A percentile compares a stretch with the other conserved stretches of the same genome.
These are phyloP conservation scores for Drosophila sp. DNA, from an alignment of 1,140 invertebrate species.

Conservation along the genomic window DNA sequence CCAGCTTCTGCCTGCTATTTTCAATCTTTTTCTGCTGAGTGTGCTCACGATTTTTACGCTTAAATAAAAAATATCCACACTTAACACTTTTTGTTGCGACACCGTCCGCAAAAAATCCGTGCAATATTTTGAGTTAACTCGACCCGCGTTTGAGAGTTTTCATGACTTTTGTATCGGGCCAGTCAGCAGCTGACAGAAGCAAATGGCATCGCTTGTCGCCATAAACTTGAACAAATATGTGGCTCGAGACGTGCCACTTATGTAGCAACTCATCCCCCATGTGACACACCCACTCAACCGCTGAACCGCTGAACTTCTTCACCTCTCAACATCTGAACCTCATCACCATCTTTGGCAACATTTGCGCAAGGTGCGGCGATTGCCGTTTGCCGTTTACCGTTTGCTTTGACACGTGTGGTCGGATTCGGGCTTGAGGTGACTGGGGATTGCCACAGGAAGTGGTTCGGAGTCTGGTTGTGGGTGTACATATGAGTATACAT, in stretches of 20 bases:
- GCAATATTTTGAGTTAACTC: constrained; percentile 49
- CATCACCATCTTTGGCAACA: constrained; percentile 54
- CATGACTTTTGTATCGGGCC: constrained; percentile 79
- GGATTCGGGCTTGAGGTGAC: constrained; percentile 37
- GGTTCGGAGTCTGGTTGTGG: constrained; percentile 26
- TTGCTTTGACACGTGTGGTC: constrained; percentile 71
- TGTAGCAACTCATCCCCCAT: constrained; percentile 15
- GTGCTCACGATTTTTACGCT: constrained; percentile 68
- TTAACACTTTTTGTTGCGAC: constrained; percentile 75
- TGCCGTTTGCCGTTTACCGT: constrained; percentile 65
- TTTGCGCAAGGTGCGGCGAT: constrained; percentile 71
- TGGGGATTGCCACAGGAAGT: constrained; percentile 47
- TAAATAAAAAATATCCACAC: constrained; percentile 81
- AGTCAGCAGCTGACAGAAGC: constrained; percentile 76
- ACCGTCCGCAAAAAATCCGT: constrained; percentile 43
- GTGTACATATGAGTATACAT: not conserved
- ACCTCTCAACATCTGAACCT: too few relatives aligned
- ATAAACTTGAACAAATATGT: constrained; percentile 82
- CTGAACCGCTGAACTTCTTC: constrained; percentile 3
- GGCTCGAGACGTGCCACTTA: constrained; percentile 75
- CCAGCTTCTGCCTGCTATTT: too few relatives aligned
- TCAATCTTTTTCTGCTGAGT: constrained; percentile 48
- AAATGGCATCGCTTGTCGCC: constrained; percentile 79
- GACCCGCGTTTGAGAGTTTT: constrained; percentile 43
- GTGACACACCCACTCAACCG: not conserved